These are phyloP conservation scores for Bursaphelenchus mucronatus DNA, from an alignment of 1,140 invertebrate species.

Conservation along the genomic window DNA sequence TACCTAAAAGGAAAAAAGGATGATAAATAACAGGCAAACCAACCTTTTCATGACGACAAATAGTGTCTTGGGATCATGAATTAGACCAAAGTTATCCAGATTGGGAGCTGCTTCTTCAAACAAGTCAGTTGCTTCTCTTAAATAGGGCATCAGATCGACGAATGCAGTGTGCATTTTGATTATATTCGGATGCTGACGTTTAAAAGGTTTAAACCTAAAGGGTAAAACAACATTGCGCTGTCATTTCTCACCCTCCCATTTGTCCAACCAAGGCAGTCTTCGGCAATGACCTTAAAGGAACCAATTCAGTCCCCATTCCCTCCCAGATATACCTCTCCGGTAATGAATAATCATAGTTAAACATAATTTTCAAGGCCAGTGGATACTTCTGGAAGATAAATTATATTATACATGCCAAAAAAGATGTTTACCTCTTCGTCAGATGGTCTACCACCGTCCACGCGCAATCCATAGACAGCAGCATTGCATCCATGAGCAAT, in stretches of 20 bases:
- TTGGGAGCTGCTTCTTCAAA: slow-evolving; percentile 42
- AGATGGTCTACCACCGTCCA: neutral
- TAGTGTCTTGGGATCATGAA: slow-evolving; percentile 34
- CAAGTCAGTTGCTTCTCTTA: slow-evolving; percentile 31
- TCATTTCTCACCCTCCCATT: slow-evolving; percentile 28
- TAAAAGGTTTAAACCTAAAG: slow-evolving; percentile 33
- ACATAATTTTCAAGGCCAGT: slow-evolving; percentile 45
- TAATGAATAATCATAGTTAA: slow-evolving; percentile 39
- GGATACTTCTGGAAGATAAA: slow-evolving; percentile 32
- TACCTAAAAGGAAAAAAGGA: slow-evolving; percentile 32
- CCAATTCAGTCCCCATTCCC: slow-evolving; percentile 39
- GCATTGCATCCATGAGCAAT: slow-evolving; percentile 32
- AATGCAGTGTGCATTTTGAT: slow-evolving; percentile 47
- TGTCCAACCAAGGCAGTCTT: slow-evolving; percentile 22
- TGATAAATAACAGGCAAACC: slow-evolving; percentile 9
- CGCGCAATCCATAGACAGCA: slow-evolving; percentile 25
- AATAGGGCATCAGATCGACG: slow-evolving; percentile 34
- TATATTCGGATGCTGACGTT: slow-evolving; percentile 36
- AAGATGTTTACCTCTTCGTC: neutral
- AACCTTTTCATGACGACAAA: slow-evolving; percentile 47
- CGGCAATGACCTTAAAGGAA: slow-evolving; percentile 31
- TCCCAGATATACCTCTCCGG: slow-evolving; percentile 32
- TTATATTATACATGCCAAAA: neutral
- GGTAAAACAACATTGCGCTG: neutral
- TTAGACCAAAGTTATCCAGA: slow-evolving; percentile 17